These are phyloP conservation scores for Cataglyphis cursor DNA, from an alignment of 2,888 invertebrate genomes.

Conservation along the genomic window DNA sequence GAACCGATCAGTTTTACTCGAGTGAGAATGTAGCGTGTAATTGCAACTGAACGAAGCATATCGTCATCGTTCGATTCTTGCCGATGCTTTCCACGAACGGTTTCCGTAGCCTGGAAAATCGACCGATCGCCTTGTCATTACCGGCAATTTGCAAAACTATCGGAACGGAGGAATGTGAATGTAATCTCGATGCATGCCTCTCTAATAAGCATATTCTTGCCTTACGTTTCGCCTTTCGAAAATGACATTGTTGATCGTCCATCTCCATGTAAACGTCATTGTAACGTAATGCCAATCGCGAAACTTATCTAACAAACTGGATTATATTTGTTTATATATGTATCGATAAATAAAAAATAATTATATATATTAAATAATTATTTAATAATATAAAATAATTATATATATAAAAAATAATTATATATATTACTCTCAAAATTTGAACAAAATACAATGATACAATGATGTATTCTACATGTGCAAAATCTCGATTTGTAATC, in stretches of 20 bases:
- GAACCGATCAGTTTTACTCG: conserved; percentile 62
- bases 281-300: conserved; percentile 32
- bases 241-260: conserved; percentile 39
- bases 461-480: not conserved
- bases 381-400: too few relatives aligned
- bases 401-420: not conserved
- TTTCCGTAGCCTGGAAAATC: conserved; percentile 53
- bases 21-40: conserved; percentile 61
- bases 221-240: conserved; percentile 38
- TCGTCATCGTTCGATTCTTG: conserved; percentile 62
- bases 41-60: conserved; percentile 62
- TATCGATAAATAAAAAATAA: conserved; percentile 6
- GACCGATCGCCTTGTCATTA: conserved; percentile 46
- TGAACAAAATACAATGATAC: not conserved
- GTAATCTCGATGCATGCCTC: conserved; percentile 60
- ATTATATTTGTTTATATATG: not conserved
- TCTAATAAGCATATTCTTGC: conserved; percentile 41
- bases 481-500: conserved; percentile 17
- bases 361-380: not conserved
- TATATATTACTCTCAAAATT: not conserved
- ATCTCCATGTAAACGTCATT: conserved; percentile 34
- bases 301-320: conserved; percentile 27
- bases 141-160: conserved; percentile 61
- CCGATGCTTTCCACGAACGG: conserved; percentile 47
- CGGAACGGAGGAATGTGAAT: conserved; percentile 50